These are phyloP conservation scores for Pycnomerus fuliginosus DNA, from an alignment of 2,888 invertebrate genomes.

Conservation along the genomic window DNA sequence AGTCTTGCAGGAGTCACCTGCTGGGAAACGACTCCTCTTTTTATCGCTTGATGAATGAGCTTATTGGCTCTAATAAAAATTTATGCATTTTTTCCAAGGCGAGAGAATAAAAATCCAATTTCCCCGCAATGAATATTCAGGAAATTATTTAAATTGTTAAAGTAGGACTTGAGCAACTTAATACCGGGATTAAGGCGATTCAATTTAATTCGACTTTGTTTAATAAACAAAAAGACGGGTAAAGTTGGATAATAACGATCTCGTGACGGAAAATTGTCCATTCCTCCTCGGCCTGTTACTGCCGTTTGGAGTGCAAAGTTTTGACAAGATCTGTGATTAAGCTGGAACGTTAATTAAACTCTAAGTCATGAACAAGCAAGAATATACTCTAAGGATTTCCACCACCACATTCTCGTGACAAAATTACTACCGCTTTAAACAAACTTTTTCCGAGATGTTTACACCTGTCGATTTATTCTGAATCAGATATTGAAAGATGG, in stretches of 20 bases:
- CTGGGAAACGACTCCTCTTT: constrained; percentile 29
- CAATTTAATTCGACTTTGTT: constrained; percentile 17
- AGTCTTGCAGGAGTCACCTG: constrained; percentile 29
- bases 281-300: constrained; percentile 19
- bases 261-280: constrained; percentile 19
- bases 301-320: constrained; percentile 23
- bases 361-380: constrained; percentile 13
- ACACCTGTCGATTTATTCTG: constrained; percentile 19
- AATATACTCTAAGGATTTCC: constrained; percentile 2
- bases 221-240: constrained; percentile 21
- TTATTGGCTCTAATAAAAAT: constrained; percentile 33
- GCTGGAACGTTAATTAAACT: constrained; percentile 26
- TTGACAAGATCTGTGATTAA: constrained; percentile 27
- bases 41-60: constrained; percentile 31
- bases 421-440: no score
- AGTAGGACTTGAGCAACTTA: background rate
- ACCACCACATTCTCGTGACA: constrained; percentile 8
- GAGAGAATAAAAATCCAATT: no score
- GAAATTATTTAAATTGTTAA: constrained; percentile 9
- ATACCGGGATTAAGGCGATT: constrained; percentile 14
- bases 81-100: constrained; percentile 28
- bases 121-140: no score
- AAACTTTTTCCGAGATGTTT: no score
- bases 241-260: constrained; percentile 20
- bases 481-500: constrained; percentile 12